Conservation (phyloP, 2,113 vertebrate genomes). For the Notarius lentiginosus region DNA sequence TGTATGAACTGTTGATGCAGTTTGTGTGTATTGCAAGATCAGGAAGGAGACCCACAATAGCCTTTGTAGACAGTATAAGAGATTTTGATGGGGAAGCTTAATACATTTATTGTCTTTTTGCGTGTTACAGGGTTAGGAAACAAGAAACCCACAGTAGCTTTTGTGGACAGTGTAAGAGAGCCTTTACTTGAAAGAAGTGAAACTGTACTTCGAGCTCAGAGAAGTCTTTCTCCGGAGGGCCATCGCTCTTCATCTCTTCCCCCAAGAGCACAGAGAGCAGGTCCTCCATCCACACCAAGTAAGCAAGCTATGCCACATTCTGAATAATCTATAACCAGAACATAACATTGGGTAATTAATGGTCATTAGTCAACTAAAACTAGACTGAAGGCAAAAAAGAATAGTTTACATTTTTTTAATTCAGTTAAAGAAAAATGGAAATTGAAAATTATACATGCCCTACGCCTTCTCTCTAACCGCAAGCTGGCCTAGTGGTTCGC, state of each 20-base stretch:
- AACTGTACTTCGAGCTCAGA: conserved; percentile 75
- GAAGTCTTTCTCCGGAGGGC: conserved; percentile 76
- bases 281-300: conserved; percentile 76
- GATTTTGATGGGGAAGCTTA: neutral
- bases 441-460: neutral
- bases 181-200: conserved; percentile 70
- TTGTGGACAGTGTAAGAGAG: conserved; percentile 72
- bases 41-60: neutral
- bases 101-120: neutral
- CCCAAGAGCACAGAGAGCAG: conserved; percentile 77
- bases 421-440: neutral
- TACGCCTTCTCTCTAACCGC: too few relatives aligned
- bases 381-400: neutral
- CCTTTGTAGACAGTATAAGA: neutral
- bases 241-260: conserved; percentile 90
- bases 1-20: neutral
- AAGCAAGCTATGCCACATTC: conserved; percentile 50
- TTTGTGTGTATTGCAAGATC: neutral
- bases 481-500: too few relatives aligned
- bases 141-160: conserved; percentile 75
- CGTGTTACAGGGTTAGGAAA: conserved; percentile 68
- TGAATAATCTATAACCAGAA: neutral
- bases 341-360: neutral
- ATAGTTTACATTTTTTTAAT: neutral
- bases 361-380: neutral